Evolutionary conservation across 2,113 vertebrate species (phyloP).

Genomic region (Toxostoma redivivum): DNA sequence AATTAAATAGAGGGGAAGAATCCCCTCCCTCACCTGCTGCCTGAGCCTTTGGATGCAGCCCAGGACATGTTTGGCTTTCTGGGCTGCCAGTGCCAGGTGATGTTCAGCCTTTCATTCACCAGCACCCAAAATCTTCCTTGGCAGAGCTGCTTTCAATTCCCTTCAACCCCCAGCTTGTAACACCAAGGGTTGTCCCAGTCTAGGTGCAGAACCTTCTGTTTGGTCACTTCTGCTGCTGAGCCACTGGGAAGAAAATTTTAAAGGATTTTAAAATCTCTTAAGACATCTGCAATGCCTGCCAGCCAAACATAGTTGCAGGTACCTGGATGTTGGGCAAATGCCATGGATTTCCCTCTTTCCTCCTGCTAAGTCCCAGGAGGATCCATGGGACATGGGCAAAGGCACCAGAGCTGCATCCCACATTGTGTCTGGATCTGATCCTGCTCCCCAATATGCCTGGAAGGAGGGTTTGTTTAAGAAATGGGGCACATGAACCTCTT

Average conservation of each 20-base stretch:
- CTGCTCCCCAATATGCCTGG: background rate
- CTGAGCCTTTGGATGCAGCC: background rate
- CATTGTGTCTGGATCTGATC: background rate
- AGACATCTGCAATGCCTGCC: background rate
- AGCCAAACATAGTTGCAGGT: background rate
- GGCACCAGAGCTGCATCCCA: background rate
- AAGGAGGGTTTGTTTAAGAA: background rate
- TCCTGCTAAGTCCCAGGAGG: background rate
- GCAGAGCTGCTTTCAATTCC: background rate
- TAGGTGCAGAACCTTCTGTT: background rate
- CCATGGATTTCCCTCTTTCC: accelerated
- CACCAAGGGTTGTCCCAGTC: accelerated
- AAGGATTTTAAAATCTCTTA: background rate
- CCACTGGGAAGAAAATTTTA: background rate
- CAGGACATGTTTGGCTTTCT: background rate
- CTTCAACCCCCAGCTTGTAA: background rate
- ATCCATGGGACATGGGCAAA: background rate
- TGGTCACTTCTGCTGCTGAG: background rate
- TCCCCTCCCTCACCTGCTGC: background rate
- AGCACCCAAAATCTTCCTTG: background rate
- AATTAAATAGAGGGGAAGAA: background rate
- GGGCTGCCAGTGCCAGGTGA: background rate
- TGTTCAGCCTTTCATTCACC: background rate
- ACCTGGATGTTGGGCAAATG: background rate
- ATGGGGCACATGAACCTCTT: background rate